These are phyloP conservation scores for Cyrtodaria siliqua DNA, from an alignment of 2,888 invertebrate genomes.

Conservation along the genomic window DNA sequence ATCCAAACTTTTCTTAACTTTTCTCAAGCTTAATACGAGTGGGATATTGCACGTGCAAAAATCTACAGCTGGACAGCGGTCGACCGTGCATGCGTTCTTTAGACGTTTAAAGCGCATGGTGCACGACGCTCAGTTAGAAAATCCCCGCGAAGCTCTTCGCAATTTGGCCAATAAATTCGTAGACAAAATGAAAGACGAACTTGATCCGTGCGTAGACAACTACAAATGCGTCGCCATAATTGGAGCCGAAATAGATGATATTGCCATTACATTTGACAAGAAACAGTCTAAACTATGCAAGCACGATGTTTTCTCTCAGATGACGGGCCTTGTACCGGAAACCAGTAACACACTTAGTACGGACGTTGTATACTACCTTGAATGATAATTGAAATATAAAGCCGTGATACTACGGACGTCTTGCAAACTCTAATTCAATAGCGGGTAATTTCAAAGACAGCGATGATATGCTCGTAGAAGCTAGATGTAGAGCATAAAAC, in stretches of 20 bases:
- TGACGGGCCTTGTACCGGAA: conserved; percentile 27
- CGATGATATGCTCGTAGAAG: too few species aligned
- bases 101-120: conserved; percentile 40
- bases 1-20: conserved; percentile 2
- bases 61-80: conserved; percentile 7
- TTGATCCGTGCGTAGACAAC: too few species aligned
- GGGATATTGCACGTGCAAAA: conserved; percentile 5
- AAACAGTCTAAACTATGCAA: conserved; percentile 37
- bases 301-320: conserved; percentile 47
- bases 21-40: neutral
- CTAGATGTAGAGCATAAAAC: too few species aligned
- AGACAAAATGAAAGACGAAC: conserved; percentile 22
- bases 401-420: too few species aligned
- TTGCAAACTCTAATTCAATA: too few species aligned
- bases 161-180: conserved; percentile 27
- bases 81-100: conserved; percentile 29
- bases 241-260: conserved; percentile 23
- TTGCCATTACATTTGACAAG: conserved; percentile 53
- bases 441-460: too few species aligned
- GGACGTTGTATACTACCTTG: too few species aligned
- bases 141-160: conserved; percentile 43
- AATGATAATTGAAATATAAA: too few species aligned
- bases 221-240: conserved; percentile 39
- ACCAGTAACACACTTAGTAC: conserved; percentile 49
- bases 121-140: conserved; percentile 46